Conservation (phyloP, 2,113 vertebrate species). For the Misgurnus mizolepis region DNA sequence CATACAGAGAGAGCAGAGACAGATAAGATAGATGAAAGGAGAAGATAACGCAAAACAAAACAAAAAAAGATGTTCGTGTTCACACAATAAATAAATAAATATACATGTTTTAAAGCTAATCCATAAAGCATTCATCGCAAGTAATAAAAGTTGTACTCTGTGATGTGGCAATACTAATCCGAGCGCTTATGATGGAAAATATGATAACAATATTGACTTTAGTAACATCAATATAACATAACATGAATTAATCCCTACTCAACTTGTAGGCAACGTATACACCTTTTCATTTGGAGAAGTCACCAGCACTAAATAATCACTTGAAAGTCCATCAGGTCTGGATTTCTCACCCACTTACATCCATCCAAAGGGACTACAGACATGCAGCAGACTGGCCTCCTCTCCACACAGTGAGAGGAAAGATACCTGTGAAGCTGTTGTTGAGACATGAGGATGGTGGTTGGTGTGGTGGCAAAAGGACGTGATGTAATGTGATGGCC, state of each 20-base stretch:
- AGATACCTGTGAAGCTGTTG: conserved; percentile 45
- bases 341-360: conserved; percentile 38
- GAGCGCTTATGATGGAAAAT: conserved; percentile 53
- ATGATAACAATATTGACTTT: too few relatives aligned
- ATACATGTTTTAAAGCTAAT: conserved; percentile 57
- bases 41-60: conserved; percentile 45
- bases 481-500: conserved; percentile 25
- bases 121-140: conserved; percentile 53
- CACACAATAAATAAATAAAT: conserved; percentile 49
- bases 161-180: conserved; percentile 42
- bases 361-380: conserved; percentile 33
- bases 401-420: conserved; percentile 46
- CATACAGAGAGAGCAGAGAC: conserved; percentile 56
- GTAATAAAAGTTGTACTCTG: conserved; percentile 45
- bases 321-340: conserved; percentile 33
- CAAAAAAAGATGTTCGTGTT: conserved; percentile 40
- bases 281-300: conserved; percentile 56
- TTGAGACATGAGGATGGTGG: conserved; percentile 35
- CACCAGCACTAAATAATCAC: conserved; percentile 30
- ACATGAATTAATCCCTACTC: conserved; percentile 62
- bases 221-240: conserved; percentile 66
- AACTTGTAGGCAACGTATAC: conserved; percentile 24
- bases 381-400: conserved; percentile 42
- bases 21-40: conserved; percentile 23
- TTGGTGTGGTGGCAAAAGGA: conserved; percentile 4